Conservation (phyloP, 2,888 invertebrate species). For the Encarsia formosa region DNA sequence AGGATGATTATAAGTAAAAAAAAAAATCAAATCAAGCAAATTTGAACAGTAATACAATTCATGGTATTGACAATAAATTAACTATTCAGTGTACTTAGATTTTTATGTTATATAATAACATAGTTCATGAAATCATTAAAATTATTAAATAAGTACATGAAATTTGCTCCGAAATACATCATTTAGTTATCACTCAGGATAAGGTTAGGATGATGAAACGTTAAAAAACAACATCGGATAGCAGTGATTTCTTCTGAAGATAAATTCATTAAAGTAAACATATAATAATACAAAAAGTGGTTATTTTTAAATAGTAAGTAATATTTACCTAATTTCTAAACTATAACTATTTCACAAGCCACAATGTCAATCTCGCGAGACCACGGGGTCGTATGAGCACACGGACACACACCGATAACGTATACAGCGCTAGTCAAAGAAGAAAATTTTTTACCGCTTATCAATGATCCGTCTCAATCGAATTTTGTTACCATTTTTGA, state of each 20-base stretch:
- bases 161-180: not conserved
- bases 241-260: not conserved
- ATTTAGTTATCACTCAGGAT: constrained; percentile 5
- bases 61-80: not conserved
- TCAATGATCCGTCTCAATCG: too few species aligned
- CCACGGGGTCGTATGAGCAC: not conserved
- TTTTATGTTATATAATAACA: too few species aligned
- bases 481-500: too few species aligned
- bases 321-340: constrained; percentile 14
- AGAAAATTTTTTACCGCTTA: too few species aligned
- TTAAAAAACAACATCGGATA: not conserved
- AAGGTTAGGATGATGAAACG: constrained; percentile 33
- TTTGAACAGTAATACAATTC: not conserved
- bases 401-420: constrained; percentile 5
- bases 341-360: constrained; percentile 5
- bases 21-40: not conserved
- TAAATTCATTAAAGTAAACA: not conserved
- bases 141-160: not conserved
- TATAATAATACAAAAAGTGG: not conserved
- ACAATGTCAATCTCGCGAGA: not conserved
- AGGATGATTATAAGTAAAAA: not conserved
- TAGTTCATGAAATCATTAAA: not conserved
- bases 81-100: too few species aligned
- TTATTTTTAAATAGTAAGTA: not conserved
- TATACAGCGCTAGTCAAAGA: constrained; percentile 30